Percentiles rank a stretch among this genome's conserved stretches.
Conservation (phyloP, 1,140 invertebrate species). For the Drosophila dunni region DNA sequence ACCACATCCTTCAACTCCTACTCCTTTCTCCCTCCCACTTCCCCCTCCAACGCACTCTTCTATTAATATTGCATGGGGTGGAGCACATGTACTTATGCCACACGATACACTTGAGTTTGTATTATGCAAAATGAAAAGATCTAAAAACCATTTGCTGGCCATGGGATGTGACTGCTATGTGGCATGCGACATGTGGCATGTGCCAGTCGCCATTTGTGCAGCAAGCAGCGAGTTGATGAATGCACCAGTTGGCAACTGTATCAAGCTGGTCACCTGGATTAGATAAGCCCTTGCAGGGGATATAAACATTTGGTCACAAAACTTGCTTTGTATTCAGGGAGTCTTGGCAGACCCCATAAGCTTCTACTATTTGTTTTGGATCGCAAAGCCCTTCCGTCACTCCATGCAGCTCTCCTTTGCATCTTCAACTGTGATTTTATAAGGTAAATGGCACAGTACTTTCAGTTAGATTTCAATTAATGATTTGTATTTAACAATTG, state of each 20-base stretch:
- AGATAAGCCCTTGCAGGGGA: background rate
- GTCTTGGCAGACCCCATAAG: too few species aligned
- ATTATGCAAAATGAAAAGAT: constrained; percentile 47
- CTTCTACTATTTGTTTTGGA: too few species aligned
- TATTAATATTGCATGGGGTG: constrained; percentile 24
- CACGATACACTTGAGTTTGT: constrained; percentile 15
- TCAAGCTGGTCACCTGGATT: constrained; percentile 5
- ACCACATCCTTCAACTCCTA: background rate
- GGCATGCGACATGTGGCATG: constrained; percentile 2
- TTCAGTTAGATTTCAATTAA: too few species aligned
- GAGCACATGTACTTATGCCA: constrained; percentile 19
- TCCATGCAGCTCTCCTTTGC: too few species aligned
- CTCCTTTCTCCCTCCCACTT: background rate
- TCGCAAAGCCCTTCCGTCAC: too few species aligned
- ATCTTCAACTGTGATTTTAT: too few species aligned
- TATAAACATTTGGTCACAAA: too few species aligned
- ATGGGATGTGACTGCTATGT: constrained; percentile 1
- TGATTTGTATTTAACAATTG: too few species aligned
- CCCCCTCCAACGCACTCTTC: background rate
- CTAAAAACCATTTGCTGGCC: constrained; percentile 27
- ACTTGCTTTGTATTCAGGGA: background rate
- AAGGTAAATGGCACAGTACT: too few species aligned
- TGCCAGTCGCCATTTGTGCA: background rate
- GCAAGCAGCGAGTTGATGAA: background rate
- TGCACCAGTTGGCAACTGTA: background rate